Conservation (phyloP, 2,797 vertebrate species). For the Leuciscus waleckii region DNA sequence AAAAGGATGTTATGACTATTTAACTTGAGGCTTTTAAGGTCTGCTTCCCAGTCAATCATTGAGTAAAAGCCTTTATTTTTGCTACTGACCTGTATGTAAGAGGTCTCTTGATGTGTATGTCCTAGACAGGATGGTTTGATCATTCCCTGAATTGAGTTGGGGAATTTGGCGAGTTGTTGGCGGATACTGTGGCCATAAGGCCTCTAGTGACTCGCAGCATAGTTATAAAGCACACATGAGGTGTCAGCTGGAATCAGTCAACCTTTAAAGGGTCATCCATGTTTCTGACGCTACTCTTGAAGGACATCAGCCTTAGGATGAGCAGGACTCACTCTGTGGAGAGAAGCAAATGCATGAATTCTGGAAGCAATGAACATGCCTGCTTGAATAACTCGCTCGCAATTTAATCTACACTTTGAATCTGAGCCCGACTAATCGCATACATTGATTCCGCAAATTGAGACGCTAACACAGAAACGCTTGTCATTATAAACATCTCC, state of each 20-base stretch:
- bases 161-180: conserved; percentile 27
- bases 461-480: neutral
- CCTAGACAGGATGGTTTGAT: conserved; percentile 28
- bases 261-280: conserved; percentile 61
- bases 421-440: neutral
- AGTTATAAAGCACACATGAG: conserved; percentile 29
- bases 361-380: neutral
- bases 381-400: neutral
- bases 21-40: neutral
- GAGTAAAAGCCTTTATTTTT: conserved; percentile 7
- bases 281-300: conserved; percentile 49
- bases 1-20: neutral
- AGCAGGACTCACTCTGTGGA: conserved; percentile 54
- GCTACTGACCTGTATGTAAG: conserved; percentile 35
- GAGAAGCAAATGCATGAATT: conserved; percentile 36
- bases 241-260: conserved; percentile 53
- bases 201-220: conserved; percentile 53
- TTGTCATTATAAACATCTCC: neutral
- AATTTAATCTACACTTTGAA: neutral
- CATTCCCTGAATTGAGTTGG: conserved; percentile 38
- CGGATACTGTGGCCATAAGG: conserved; percentile 31
- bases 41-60: neutral
- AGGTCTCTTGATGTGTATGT: conserved; percentile 6
- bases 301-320: conserved; percentile 45
- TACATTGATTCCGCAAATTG: neutral